A percentile compares a stretch with the other conserved stretches of the same genome.
Evolutionary conservation across 92 coral and sea anemone species (phyloP).

Genomic region (Galaxea fascicularis): DNA sequence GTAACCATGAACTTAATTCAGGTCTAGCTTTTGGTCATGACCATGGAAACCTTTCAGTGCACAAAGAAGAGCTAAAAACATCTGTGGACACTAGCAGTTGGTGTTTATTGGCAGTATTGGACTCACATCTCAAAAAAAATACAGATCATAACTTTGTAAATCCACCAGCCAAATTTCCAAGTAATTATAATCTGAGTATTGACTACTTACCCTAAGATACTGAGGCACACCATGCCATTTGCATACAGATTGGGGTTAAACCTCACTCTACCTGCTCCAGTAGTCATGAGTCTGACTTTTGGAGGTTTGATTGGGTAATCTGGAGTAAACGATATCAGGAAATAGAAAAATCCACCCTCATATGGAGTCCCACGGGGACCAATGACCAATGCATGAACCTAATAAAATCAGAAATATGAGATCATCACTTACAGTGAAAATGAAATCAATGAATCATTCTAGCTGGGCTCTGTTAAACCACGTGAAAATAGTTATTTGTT

Average conservation of each 20-base stretch:
- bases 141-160: too few relatives aligned
- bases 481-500: too few relatives aligned
- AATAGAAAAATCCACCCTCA: conserved; percentile 44
- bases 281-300: conserved; percentile 24
- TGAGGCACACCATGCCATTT: conserved; percentile 50
- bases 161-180: too few relatives aligned
- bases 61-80: too few relatives aligned
- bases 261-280: conserved; percentile 48
- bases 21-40: too few relatives aligned
- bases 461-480: too few relatives aligned
- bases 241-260: conserved; percentile 50
- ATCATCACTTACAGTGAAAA: neutral
- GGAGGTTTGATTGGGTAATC: conserved; percentile 54
- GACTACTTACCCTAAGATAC: conserved; percentile 49
- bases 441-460: too few relatives aligned
- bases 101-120: too few relatives aligned
- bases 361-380: conserved; percentile 50
- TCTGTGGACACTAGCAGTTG: too few relatives aligned
- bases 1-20: too few relatives aligned
- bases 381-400: conserved; percentile 45
- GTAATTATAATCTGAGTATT: neutral
- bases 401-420: neutral
- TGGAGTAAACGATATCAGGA: conserved; percentile 36
- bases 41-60: too few relatives aligned
- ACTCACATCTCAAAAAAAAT: too few relatives aligned